Conservation (phyloP, 2,797 vertebrate species). For the Chiloscyllium punctatum region DNA sequence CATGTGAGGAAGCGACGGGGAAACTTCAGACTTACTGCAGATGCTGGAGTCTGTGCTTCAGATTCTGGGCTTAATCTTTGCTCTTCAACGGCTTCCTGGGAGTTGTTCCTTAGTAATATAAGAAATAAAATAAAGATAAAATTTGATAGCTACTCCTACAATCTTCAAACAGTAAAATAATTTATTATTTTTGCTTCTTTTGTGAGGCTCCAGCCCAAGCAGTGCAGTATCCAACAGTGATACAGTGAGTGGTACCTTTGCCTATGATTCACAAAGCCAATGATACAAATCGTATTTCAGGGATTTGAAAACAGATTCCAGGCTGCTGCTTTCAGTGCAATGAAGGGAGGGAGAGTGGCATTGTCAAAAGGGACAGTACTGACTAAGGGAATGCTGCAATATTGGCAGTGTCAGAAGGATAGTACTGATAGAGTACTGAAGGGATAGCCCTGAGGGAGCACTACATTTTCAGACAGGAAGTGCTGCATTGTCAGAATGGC, state of each 20-base stretch:
- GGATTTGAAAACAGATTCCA: background rate
- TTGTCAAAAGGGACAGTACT: background rate
- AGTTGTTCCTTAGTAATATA: background rate
- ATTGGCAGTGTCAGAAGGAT: background rate
- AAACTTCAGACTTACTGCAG: background rate
- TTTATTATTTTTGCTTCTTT: background rate
- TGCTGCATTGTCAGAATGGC: background rate
- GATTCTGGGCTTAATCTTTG: background rate
- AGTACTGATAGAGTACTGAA: background rate
- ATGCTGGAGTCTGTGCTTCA: background rate
- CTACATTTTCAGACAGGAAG: background rate
- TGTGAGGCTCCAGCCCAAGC: background rate
- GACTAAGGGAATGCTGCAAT: background rate
- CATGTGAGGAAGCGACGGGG: conserved; percentile 41
- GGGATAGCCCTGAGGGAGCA: background rate
- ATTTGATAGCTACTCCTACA: background rate
- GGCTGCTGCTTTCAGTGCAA: background rate
- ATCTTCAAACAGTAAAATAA: background rate
- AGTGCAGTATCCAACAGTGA: background rate
- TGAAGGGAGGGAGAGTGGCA: background rate
- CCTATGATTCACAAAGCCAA: background rate
- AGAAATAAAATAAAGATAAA: background rate
- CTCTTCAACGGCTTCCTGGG: background rate
- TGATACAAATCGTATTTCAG: background rate
- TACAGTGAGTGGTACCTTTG: background rate